Evolutionary conservation across 2,113 vertebrate species (phyloP), one percentile per base, ranked within the genome.

Genomic region (Nymphicus hollandicus): DNA sequence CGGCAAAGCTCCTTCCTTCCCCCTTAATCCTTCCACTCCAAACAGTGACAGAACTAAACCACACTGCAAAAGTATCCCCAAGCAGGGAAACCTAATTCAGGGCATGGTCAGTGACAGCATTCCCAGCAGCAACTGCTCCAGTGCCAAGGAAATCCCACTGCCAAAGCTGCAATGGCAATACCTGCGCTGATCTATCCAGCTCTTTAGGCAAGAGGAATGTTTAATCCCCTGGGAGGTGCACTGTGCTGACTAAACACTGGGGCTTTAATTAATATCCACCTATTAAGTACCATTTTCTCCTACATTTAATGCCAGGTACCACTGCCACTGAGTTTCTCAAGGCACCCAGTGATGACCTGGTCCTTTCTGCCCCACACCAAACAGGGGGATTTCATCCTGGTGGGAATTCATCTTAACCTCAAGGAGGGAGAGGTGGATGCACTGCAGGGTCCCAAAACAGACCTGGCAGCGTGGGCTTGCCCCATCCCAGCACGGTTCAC

Each of bases 31-130:
- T 43, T 27, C 17, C 44, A 7, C 39, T 65, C 16, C 65, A 3
- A 69, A 41, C 6, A 2, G 2, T 0, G 8, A 47, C 43, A 64
- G 79, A 50, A 69, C 11, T 1, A 27, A 78, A 58, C 5, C 20
- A 25, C 23, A 3, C 6, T 28, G 41, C 13, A 37, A 50, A 47
- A 47, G 33, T 10, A 1, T 2, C 72, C 63, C 39, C 68, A 31
- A 10, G 63, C 44, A 53, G 50, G 52, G 37, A 39, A 47, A 58
- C 2, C 31, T 6, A 17, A 20, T 7, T 8, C 9, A 1, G 39
- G 58, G 27, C 46, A 11, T 0, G 0, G 23, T 6, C 3, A 6
- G 41, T 8, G 61, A 20, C 37, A 3, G 66, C 11, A 12, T 1
- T 35, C 27, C 61, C 25, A 5, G 70, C 69, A 65, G 53, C 18